A percentile compares a stretch with the other conserved stretches of the same genome.
phyloP scores from a whole-genome alignment of 1,140 invertebrate species.

The Metopolophium dirhodum region DNA sequence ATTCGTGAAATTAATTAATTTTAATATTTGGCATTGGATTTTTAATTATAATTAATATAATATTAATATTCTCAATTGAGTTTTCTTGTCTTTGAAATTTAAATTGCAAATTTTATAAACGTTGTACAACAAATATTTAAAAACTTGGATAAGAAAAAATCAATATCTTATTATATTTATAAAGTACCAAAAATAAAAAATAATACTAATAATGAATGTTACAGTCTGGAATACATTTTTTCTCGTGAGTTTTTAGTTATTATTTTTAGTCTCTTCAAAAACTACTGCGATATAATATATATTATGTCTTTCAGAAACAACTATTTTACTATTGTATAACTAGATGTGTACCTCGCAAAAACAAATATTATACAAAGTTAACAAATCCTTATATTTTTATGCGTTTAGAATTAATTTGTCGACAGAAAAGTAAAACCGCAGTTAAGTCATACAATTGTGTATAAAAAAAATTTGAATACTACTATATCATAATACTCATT shows the following conservation, averaged over 20 bases:
- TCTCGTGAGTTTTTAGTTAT: neutral
- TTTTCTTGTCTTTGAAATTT: neutral
- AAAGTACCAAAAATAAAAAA: neutral
- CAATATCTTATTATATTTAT: neutral
- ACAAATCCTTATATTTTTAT: neutral
- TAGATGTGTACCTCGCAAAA: neutral
- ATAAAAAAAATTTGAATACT: neutral
- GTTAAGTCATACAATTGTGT: neutral
- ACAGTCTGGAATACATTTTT: neutral
- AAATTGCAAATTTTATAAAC: neutral
- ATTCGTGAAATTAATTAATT: neutral
- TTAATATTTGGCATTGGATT: neutral
- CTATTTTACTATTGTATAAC: neutral
- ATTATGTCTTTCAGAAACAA: neutral
- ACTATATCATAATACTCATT: no score
- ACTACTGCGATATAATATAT: neutral
- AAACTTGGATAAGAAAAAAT: neutral
- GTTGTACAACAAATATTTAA: neutral
- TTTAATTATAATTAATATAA: neutral
- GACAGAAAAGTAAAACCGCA: neutral
- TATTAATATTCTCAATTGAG: neutral
- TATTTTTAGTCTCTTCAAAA: neutral
- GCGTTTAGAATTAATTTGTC: neutral
- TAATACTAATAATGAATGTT: neutral
- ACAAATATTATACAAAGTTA: neutral